phyloP scores from a whole-genome alignment of 2,113 vertebrate genomes.

The Silurus asotus region DNA sequence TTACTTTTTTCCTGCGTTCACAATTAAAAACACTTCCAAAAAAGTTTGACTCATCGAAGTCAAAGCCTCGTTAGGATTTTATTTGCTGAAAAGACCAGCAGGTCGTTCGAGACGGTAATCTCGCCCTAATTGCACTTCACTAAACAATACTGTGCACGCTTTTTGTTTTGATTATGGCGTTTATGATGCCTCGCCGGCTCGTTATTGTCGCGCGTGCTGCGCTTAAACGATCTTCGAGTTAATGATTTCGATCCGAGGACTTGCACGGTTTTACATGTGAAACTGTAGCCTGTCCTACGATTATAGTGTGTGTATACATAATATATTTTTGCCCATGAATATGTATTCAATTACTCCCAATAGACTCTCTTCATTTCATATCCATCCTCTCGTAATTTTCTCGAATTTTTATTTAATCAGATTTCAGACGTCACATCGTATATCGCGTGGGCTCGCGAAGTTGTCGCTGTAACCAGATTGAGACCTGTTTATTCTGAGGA shows the following conservation, averaged over 20 bases:
- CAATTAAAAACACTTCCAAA: background rate
- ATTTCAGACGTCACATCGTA: too few species aligned
- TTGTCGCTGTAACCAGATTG: too few species aligned
- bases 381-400: too few species aligned
- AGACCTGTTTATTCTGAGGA: too few species aligned
- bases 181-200: conserved; percentile 19
- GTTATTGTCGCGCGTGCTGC: conserved; percentile 13
- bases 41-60: background rate
- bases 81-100: background rate
- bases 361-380: too few species aligned
- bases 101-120: background rate
- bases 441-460: too few species aligned
- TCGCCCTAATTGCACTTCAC: background rate
- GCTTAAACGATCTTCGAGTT: conserved; percentile 23
- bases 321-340: too few species aligned
- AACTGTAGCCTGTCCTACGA: background rate
- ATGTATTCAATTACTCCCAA: too few species aligned
- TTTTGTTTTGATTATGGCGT: background rate
- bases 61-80: conserved; percentile 12
- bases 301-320: too few species aligned
- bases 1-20: background rate
- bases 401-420: too few species aligned
- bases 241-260: conserved; percentile 1
- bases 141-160: background rate
- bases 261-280: background rate